phyloP scores from a whole-genome alignment of 1,140 invertebrate genomes.

The Drosophila nigrodunni region DNA sequence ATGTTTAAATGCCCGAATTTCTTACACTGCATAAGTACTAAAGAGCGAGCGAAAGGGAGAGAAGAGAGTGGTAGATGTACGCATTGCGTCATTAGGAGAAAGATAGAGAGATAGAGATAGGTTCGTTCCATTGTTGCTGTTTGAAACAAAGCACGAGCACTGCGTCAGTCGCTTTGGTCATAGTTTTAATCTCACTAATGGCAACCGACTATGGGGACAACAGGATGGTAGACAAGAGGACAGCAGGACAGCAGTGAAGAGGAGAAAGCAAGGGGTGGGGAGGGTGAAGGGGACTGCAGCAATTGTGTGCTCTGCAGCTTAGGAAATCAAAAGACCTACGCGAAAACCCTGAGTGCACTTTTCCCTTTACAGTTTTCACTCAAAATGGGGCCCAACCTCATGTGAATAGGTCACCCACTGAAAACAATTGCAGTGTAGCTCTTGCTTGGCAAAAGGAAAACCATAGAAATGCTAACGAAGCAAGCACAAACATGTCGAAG shows the following conservation, averaged over 20 bases:
- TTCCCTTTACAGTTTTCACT: neutral
- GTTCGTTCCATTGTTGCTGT: slow-evolving; percentile 50
- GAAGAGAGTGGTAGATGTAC: slow-evolving; percentile 33
- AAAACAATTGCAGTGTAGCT: slow-evolving; percentile 1
- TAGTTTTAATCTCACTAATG: slow-evolving; percentile 83
- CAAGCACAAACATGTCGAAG: neutral
- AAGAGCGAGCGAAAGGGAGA: neutral
- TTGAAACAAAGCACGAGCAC: slow-evolving; percentile 53
- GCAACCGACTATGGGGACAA: slow-evolving; percentile 37
- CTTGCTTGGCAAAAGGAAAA: neutral
- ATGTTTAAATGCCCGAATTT: too few relatives aligned
- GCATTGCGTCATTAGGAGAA: slow-evolving; percentile 71
- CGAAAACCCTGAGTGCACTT: neutral
- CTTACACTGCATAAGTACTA: neutral
- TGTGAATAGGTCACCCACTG: slow-evolving; percentile 19
- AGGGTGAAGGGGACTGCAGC: neutral
- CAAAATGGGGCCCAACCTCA: slow-evolving; percentile 11
- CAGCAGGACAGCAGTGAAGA: neutral
- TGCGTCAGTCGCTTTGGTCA: slow-evolving; percentile 58
- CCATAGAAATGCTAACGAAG: neutral
- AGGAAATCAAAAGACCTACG: slow-evolving; percentile 23
- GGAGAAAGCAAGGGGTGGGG: neutral
- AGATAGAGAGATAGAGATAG: slow-evolving; percentile 42
- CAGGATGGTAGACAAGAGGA: neutral
- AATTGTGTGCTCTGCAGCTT: slow-evolving; percentile 12